Conservation (phyloP, 2,888 invertebrate species). For the Trichopria drosophilae region DNA sequence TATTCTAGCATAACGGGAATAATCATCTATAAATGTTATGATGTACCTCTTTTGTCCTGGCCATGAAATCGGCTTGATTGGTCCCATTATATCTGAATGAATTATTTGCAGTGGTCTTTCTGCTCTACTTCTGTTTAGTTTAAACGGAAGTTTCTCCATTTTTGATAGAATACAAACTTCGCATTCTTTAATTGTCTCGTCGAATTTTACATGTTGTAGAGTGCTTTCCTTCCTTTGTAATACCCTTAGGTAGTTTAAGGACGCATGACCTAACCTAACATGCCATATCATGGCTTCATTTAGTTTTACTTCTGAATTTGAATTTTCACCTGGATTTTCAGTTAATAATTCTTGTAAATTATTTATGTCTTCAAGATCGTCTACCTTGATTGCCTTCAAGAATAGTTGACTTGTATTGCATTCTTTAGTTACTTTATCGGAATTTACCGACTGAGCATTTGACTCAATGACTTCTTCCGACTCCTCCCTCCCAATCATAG, state of each 20-base stretch:
- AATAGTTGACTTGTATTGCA: neutral
- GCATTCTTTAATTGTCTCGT: slow-evolving; percentile 37
- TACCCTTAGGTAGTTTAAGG: slow-evolving; percentile 34
- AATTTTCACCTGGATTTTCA: neutral
- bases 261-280: no score
- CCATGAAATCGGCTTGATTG: slow-evolving; percentile 31
- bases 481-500: slow-evolving; percentile 5
- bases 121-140: no score
- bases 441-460: neutral
- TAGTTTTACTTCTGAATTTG: slow-evolving; percentile 16
- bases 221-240: slow-evolving; percentile 32
- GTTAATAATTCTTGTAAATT: neutral
- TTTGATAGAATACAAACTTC: slow-evolving; percentile 33
- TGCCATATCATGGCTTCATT: no score
- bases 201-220: slow-evolving; percentile 35
- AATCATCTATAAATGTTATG: slow-evolving; percentile 33
- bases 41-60: slow-evolving; percentile 31
- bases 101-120: slow-evolving; percentile 29
- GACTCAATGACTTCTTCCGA: neutral
- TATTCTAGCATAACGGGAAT: slow-evolving; percentile 27
- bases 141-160: slow-evolving; percentile 36
- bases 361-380: neutral
- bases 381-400: neutral
- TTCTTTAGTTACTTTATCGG: neutral
- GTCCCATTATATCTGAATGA: slow-evolving; percentile 33